Conservation (phyloP, 2,888 invertebrate species). For the Adineta ricciae region DNA sequence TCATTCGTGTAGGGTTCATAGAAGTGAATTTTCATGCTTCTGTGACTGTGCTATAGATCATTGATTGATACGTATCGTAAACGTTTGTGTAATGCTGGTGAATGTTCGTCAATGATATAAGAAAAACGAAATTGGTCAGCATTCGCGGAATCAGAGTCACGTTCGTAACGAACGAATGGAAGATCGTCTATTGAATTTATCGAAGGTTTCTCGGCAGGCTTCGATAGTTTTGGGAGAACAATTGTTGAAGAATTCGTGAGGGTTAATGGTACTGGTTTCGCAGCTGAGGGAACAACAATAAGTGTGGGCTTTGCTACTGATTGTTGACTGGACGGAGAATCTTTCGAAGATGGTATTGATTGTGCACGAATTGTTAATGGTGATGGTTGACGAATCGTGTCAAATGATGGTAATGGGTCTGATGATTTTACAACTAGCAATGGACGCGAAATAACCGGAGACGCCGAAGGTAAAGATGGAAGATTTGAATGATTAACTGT, state of each 20-base stretch:
- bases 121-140: not conserved
- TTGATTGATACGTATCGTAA: slow-evolving; percentile 13
- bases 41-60: not conserved
- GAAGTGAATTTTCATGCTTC: not conserved
- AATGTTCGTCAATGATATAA: not conserved
- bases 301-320: not conserved
- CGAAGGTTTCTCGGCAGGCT: not conserved
- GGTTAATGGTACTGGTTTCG: not conserved
- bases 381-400: not conserved
- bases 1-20: not conserved
- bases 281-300: not conserved
- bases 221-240: not conserved
- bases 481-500: not conserved
- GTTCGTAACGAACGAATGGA: not conserved
- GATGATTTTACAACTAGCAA: not conserved
- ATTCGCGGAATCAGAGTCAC: not conserved
- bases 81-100: not conserved
- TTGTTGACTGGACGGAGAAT: not conserved
- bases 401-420: not conserved
- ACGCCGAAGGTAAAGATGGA: not conserved
- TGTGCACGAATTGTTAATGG: not conserved
- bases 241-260: not conserved
- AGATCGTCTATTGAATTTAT: not conserved
- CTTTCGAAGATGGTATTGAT: not conserved
- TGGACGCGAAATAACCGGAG: not conserved